phyloP scores from a whole-genome alignment of 2,888 invertebrate genomes.

The Amphimallon solstitiale region DNA sequence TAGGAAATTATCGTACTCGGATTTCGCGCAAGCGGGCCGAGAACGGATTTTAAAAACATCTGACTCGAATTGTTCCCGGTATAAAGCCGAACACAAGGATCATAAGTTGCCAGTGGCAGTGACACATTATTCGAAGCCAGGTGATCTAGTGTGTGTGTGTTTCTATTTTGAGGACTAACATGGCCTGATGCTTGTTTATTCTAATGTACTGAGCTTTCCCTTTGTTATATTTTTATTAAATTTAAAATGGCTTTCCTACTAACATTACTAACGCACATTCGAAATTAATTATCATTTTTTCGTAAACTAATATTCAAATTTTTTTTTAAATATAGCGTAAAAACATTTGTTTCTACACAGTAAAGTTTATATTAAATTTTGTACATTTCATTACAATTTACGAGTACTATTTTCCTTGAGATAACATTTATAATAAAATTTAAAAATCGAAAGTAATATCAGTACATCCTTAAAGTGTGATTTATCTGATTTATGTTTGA shows the following conservation, averaged over 20 bases:
- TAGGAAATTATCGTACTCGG: constrained; percentile 23
- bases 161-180: constrained; percentile 30
- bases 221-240: neutral
- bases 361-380: too few relatives aligned
- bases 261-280: neutral
- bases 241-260: neutral
- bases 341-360: too few relatives aligned
- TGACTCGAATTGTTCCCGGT: constrained; percentile 29
- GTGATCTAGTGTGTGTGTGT: constrained; percentile 24
- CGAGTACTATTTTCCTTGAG: neutral
- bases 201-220: neutral
- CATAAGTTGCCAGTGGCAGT: constrained; percentile 35
- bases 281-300: neutral
- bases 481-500: constrained; percentile 11
- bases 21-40: neutral
- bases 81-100: constrained; percentile 33
- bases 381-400: neutral
- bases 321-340: too few relatives aligned
- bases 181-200: constrained; percentile 20
- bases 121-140: constrained; percentile 37
- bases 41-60: constrained; percentile 22
- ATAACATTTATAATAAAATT: neutral
- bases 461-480: neutral
- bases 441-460: neutral
- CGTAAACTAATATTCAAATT: neutral